phyloP scores from a whole-genome alignment of 2,888 invertebrate genomes.

The Trichacis sp. region DNA sequence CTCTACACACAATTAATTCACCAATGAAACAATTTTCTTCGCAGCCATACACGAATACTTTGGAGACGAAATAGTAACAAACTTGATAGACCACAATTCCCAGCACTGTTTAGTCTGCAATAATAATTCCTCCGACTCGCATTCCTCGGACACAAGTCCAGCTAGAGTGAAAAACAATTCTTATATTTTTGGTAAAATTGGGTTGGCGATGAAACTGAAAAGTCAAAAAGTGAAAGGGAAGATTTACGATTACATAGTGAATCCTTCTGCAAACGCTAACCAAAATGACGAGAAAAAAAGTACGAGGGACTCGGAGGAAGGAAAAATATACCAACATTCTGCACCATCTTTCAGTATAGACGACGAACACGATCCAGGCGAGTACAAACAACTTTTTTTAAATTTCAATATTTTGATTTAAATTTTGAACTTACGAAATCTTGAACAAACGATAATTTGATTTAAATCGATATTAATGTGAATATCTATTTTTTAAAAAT shows the following conservation, averaged over 20 bases:
- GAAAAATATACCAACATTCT: slow-evolving; percentile 86
- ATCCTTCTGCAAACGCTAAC: slow-evolving; percentile 76
- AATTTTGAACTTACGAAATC: no score
- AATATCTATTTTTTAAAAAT: no score
- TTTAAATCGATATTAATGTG: no score
- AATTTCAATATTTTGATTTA: no score
- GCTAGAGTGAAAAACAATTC: slow-evolving; percentile 60
- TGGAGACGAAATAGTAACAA: slow-evolving; percentile 82
- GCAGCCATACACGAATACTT: slow-evolving; percentile 85
- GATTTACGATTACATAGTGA: slow-evolving; percentile 92
- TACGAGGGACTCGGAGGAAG: slow-evolving; percentile 78
- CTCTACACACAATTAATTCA: no score
- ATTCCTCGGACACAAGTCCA: slow-evolving; percentile 63
- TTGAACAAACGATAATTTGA: no score
- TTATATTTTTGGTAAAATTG: slow-evolving; percentile 86
- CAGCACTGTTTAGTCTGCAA: slow-evolving; percentile 86
- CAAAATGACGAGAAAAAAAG: slow-evolving; percentile 82
- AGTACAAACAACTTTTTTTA: slow-evolving; percentile 2
- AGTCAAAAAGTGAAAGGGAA: slow-evolving; percentile 93
- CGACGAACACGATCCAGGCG: slow-evolving; percentile 78
- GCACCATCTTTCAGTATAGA: slow-evolving; percentile 95
- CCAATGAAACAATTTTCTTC: no score
- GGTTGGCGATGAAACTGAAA: slow-evolving; percentile 89
- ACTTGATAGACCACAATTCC: slow-evolving; percentile 87
- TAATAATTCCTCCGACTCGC: slow-evolving; percentile 69